These are phyloP conservation scores for Diachasma alloeum DNA, from an alignment of 1,140 invertebrate species.

Conservation along the genomic window DNA sequence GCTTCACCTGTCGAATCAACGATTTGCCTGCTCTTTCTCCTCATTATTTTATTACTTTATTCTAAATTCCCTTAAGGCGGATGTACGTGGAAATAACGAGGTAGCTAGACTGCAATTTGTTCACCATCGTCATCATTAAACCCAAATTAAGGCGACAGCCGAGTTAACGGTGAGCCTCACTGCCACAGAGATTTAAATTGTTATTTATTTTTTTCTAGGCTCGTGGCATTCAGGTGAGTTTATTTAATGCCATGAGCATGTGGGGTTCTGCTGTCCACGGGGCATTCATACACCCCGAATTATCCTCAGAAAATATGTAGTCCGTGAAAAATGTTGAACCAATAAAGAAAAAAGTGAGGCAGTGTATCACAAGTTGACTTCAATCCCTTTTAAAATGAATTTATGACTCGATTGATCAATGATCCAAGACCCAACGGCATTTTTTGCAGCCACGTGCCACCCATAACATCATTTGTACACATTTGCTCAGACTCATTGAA, in stretches of 20 bases:
- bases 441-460: not conserved
- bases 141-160: not conserved
- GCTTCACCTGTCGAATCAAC: not conserved
- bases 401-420: not conserved
- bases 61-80: constrained; percentile 1
- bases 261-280: not conserved
- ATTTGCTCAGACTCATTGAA: not conserved
- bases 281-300: not conserved
- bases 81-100: constrained; percentile 19
- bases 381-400: not conserved
- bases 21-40: not conserved
- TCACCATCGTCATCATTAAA: constrained; percentile 12
- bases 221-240: not conserved
- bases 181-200: not conserved
- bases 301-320: not conserved
- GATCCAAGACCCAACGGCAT: not conserved
- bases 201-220: not conserved
- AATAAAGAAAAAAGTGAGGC: not conserved
- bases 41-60: not conserved
- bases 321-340: not conserved
- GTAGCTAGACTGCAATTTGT: constrained; percentile 21
- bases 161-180: not conserved
- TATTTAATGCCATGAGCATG: not conserved
- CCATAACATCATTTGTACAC: not conserved
- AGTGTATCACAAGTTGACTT: not conserved